Percentiles rank a stretch among this genome's conserved stretches.
phyloP scores from a whole-genome alignment of 2,113 vertebrate species.

The Ceuthmochares aereus region DNA sequence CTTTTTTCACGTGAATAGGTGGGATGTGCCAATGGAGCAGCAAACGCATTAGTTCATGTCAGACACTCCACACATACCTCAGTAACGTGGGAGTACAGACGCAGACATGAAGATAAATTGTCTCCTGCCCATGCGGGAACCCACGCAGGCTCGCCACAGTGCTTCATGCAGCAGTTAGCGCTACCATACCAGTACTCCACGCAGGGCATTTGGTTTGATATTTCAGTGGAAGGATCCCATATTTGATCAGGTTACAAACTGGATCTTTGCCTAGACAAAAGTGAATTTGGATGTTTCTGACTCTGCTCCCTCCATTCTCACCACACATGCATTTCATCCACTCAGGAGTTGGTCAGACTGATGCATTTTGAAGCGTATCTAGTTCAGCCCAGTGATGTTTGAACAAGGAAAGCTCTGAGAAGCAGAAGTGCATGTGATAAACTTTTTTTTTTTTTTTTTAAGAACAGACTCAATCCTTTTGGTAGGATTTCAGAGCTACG shows the following conservation, averaged over 20 bases:
- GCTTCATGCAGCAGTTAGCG: neutral
- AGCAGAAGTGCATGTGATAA: neutral
- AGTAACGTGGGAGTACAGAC: neutral
- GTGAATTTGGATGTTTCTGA: neutral
- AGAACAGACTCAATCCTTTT: neutral
- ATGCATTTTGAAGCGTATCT: neutral
- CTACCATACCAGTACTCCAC: neutral
- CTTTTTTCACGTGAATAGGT: neutral
- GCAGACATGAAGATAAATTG: neutral
- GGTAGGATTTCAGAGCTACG: neutral
- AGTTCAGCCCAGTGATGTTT: neutral
- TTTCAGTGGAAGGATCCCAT: neutral
- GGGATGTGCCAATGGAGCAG: neutral
- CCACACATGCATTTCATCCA: slow-evolving; percentile 46
- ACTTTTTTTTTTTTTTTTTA: neutral
- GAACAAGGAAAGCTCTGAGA: neutral
- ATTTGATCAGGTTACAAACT: neutral
- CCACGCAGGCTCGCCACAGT: neutral
- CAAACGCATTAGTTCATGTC: neutral
- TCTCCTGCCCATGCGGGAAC: neutral
- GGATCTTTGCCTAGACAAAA: neutral
- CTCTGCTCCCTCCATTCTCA: slow-evolving; percentile 22
- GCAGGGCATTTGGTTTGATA: neutral
- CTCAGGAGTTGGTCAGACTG: neutral
- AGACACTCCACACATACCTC: neutral